Base-by-base conservation (phyloP, 92 coral and sea anemone genomes). In the Paragorgia papillata region DNA sequence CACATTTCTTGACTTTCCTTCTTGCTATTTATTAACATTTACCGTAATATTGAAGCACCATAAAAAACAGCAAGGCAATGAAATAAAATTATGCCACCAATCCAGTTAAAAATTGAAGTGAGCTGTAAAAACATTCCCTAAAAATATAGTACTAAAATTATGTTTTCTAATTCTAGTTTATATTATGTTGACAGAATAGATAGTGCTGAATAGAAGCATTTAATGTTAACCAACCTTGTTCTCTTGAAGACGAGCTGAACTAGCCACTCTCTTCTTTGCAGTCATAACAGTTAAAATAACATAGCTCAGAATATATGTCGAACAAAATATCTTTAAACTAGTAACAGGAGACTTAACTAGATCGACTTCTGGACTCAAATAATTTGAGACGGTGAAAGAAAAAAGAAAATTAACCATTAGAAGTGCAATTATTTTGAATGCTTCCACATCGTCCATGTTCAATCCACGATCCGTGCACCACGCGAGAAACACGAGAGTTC, bases 1-100 rank as follows among this genome's bases (percentile, higher is more conserved):
- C n/a, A n/a, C n/a, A n/a, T n/a, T n/a, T n/a, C n/a, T n/a, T n/a
- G n/a, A n/a, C n/a, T n/a, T n/a, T n/a, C n/a, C n/a, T n/a, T n/a
- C n/a, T n/a, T n/a, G n/a, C n/a, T n/a, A n/a, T n/a, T n/a, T n/a
- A n/a, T n/a, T n/a, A n/a, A n/a, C n/a, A n/a, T 31, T 66, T 79
- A 92, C 97, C 84, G 83, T 3, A 75, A 76, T 27, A 92, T 20
- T 48, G 97, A 84, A 9, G 96, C 97, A 66, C 97, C 97, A 88
- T 85, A 90, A 66, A 92, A 46, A 53, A 92, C 84, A 29, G 93
- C 97, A 56, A 88, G 62, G 25, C 82, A 63, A 58, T 93, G 91
- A 64, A 90, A 90, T 28, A 82, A 18, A 28, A 85, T 40, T 3
- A 33, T 25, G 9, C 78, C 78, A 31, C 30, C 19, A 71, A 30